Base-by-base conservation (phyloP, 1,140 invertebrate species). In the Zaprionus nigranus region DNA sequence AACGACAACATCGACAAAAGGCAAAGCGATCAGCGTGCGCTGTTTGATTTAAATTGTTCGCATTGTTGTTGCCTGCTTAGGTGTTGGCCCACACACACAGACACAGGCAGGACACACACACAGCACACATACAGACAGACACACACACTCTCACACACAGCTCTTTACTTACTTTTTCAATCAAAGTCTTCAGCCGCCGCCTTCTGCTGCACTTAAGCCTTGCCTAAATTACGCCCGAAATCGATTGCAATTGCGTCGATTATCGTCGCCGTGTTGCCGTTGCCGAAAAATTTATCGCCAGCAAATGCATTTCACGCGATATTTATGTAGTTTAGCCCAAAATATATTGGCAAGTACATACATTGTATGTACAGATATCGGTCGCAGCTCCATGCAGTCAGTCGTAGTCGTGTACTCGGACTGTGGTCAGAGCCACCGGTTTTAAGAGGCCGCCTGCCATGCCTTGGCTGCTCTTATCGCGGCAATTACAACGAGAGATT, bases 231-330 rank as follows among this genome's bases (percentile, higher is more conserved):
- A 90, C 79, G 81, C 81, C 85, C 85, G 90, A 88, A 88, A 88
- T 88, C 85, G 85, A 90, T 88, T 84, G 85, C 86, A 88, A 88
- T 84, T 90, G 85, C 85, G 85, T 88, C 88, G 85, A 88, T 90
- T 88, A 90, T 88, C 85, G 85, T 88, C 85, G 85, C 81, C 78
- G 79, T 60, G 79, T 63, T 69, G 78, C 57, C 26, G 51, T 60
- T 58, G 64, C 78, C 65, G 79, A 72, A 86, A 58, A 88, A 90
- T 88, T 88, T 88, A 90, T 90, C 85, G 85, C 61, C 69, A 58
- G 81, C 85, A 79, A 85, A 88, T 88, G 84, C 84, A 88, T 88
- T 88, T 88, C 75, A 84, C 85, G 85, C 85, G 85, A 85, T 85
- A 88, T 88, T 88, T 88, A 88, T 88, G 85, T 88, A 88, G 78